Percentiles rank a stretch among this genome's conserved stretches.
Conservation (phyloP, 1,140 invertebrate genomes). For the Diploscapter pachys region DNA sequence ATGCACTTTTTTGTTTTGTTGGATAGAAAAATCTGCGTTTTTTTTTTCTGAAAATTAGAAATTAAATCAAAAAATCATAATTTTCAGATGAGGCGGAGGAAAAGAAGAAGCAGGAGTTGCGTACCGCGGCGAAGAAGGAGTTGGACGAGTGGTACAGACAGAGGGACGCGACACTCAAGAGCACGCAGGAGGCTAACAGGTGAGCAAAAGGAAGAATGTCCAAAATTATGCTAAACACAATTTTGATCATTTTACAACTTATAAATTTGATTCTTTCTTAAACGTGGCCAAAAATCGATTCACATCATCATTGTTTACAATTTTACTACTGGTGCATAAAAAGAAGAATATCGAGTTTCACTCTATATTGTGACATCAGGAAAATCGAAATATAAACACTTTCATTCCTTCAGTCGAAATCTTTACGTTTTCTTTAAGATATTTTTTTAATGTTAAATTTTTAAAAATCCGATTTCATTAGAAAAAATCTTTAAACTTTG, state of each 20-base stretch:
- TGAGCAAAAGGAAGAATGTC: neutral
- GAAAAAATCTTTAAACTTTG: no score
- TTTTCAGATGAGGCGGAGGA: constrained; percentile 25
- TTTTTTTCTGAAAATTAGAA: no score
- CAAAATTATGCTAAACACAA: neutral
- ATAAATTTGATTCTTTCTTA: neutral
- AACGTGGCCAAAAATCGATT: neutral
- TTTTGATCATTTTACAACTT: neutral
- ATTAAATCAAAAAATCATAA: no score
- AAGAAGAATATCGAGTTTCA: no score
- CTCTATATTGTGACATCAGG: no score
- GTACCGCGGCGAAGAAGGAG: constrained; percentile 12
- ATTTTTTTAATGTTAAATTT: no score
- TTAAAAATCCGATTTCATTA: no score
- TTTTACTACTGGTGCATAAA: neutral
- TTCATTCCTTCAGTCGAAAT: no score
- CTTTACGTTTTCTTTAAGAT: no score
- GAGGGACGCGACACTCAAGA: constrained; percentile 19
- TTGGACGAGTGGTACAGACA: constrained; percentile 27
- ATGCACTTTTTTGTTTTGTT: constrained; percentile 6
- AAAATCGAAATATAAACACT: no score
- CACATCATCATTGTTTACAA: neutral
- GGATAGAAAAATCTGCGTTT: no score
- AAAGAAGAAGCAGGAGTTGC: constrained; percentile 25
- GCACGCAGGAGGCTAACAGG: constrained; percentile 15